Evolutionary conservation across 2,113 vertebrate species (phyloP).

Genomic region (Corythoichthys intestinalis): DNA sequence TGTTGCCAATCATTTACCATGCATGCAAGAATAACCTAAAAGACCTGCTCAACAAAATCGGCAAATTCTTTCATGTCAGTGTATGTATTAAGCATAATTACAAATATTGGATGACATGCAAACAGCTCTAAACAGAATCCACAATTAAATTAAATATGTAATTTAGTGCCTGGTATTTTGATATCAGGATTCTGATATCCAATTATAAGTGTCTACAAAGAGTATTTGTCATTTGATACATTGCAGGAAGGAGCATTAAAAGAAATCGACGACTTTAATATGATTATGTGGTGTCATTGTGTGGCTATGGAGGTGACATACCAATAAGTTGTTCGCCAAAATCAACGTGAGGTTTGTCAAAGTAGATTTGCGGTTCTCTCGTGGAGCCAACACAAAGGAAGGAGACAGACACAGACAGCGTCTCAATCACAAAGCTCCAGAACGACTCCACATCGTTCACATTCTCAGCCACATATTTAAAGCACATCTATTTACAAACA

Average conservation of each 20-base stretch:
- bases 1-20: no score
- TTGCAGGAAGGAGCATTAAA: background rate
- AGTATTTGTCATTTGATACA: no score
- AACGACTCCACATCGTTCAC: slow-evolving; percentile 79
- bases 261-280: background rate
- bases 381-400: slow-evolving; percentile 82
- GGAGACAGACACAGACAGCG: slow-evolving; percentile 74
- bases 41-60: no score
- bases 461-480: slow-evolving; percentile 76
- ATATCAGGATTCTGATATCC: no score
- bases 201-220: no score
- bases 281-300: background rate
- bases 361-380: slow-evolving; percentile 75
- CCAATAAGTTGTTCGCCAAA: slow-evolving; percentile 77
- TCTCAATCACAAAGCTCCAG: slow-evolving; percentile 82
- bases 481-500: slow-evolving; percentile 69
- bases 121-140: no score
- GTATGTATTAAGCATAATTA: no score
- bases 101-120: no score
- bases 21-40: no score
- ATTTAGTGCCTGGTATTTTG: no score
- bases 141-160: no score
- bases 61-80: no score
- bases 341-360: slow-evolving; percentile 78
- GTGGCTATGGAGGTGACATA: slow-evolving; percentile 45